Evolutionary conservation across 1,140 invertebrate genomes (phyloP).

Genomic region (Drosophila gunungcola): DNA sequence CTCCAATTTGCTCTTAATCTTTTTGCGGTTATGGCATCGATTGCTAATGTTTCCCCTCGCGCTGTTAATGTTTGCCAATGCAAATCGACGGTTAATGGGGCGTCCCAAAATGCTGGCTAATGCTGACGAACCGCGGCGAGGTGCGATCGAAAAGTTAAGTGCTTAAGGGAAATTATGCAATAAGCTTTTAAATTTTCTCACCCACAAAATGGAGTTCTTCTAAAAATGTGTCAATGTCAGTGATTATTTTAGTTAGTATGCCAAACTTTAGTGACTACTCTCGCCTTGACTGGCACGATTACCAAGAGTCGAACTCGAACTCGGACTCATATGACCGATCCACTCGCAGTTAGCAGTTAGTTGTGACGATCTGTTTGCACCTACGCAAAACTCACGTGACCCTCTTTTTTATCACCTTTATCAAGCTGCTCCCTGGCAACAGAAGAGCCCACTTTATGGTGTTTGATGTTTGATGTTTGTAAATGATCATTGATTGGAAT

Average conservation of each 20-base stretch:
- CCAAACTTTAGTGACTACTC: slow-evolving; percentile 14
- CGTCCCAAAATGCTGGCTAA: slow-evolving; percentile 29
- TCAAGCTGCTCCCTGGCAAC: slow-evolving; percentile 28
- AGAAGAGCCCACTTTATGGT: slow-evolving; percentile 9
- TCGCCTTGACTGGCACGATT: slow-evolving; percentile 34
- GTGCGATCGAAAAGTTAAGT: slow-evolving; percentile 1
- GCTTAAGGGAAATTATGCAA: too few species aligned
- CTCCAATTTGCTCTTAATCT: slow-evolving; percentile 45
- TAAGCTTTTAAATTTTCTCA: too few species aligned
- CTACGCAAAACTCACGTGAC: slow-evolving; percentile 64
- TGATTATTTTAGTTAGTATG: too few species aligned
- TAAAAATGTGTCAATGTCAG: too few species aligned
- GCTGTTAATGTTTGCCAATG: slow-evolving; percentile 31
- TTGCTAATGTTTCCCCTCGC: slow-evolving; percentile 21
- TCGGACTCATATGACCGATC: slow-evolving; percentile 57
- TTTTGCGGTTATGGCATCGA: slow-evolving; percentile 31
- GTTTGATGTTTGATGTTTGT: slow-evolving; percentile 27
- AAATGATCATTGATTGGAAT: not conserved
- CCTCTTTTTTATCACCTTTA: slow-evolving; percentile 25
- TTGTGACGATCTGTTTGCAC: slow-evolving; percentile 71
- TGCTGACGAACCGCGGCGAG: slow-evolving; percentile 23
- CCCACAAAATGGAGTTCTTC: too few species aligned
- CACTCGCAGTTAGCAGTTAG: slow-evolving; percentile 23
- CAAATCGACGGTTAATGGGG: slow-evolving; percentile 38
- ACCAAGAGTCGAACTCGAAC: not conserved